phyloP scores from a whole-genome alignment of 2,113 vertebrate species.

The Takifugu bimaculatus region DNA sequence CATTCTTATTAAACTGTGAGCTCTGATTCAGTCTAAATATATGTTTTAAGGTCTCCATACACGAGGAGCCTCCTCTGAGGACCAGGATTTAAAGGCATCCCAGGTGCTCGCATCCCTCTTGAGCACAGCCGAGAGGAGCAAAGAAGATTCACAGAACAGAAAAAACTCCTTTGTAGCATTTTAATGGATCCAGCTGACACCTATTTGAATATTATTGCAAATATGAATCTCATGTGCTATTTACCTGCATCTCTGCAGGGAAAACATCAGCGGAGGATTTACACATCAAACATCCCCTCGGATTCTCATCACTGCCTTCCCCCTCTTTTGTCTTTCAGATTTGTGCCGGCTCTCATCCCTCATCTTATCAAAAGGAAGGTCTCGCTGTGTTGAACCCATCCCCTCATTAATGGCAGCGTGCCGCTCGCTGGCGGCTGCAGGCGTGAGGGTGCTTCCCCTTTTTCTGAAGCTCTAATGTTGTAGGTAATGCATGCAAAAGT shows the following conservation, averaged over 20 bases:
- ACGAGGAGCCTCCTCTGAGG: slow-evolving; percentile 5
- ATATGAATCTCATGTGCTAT: slow-evolving; percentile 57
- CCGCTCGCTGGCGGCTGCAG: too few relatives aligned
- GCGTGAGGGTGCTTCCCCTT: too few relatives aligned
- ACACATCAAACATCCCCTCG: slow-evolving; percentile 66
- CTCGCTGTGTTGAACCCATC: not conserved
- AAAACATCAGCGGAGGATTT: slow-evolving; percentile 62
- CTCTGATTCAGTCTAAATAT: not conserved
- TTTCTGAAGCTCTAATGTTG: too few relatives aligned
- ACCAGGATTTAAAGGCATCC: slow-evolving; percentile 17
- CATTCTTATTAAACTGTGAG: not conserved
- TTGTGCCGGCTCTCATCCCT: slow-evolving; percentile 3
- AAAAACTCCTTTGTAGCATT: slow-evolving; percentile 21
- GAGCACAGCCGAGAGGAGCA: slow-evolving; percentile 38
- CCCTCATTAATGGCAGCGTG: too few relatives aligned
- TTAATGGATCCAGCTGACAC: slow-evolving; percentile 39
- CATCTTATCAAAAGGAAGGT: slow-evolving; percentile 3
- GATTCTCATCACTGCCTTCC: slow-evolving; percentile 16
- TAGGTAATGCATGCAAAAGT: too few relatives aligned
- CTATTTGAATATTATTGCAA: slow-evolving; percentile 57
- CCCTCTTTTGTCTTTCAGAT: slow-evolving; percentile 13
- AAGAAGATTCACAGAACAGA: slow-evolving; percentile 10
- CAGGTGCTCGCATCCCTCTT: slow-evolving; percentile 21
- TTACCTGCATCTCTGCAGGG: slow-evolving; percentile 60
- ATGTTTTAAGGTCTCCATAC: not conserved